Conservation (phyloP, 2,888 invertebrate species). For the Zaprionus obscuricornis region DNA sequence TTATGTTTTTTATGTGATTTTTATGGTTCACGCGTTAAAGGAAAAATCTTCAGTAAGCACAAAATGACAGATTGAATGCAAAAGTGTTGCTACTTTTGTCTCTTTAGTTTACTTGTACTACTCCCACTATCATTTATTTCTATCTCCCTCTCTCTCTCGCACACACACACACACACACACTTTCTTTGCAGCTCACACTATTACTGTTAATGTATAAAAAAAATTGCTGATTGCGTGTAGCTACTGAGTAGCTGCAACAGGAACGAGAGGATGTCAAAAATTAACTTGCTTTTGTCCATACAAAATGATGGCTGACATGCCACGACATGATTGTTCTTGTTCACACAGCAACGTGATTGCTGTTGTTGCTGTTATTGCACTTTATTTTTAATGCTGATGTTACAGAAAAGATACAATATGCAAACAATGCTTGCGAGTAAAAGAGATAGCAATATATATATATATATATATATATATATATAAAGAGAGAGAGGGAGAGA, state of each 20-base stretch:
- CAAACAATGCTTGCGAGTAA: constrained; percentile 5
- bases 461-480: too few relatives aligned
- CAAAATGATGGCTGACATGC: constrained; percentile 32
- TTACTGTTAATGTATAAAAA: not conserved
- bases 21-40: too few relatives aligned
- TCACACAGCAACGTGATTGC: not conserved
- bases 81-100: too few relatives aligned
- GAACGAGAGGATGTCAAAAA: constrained; percentile 46
- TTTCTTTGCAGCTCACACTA: too few relatives aligned
- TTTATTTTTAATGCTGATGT: constrained; percentile 54
- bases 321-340: constrained; percentile 18
- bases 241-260: constrained; percentile 22
- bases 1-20: too few relatives aligned
- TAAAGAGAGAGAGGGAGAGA: not conserved
- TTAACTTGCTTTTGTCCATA: constrained; percentile 49
- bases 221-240: constrained; percentile 20
- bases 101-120: too few relatives aligned
- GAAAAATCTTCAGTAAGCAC: too few relatives aligned
- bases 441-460: too few relatives aligned
- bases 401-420: not conserved
- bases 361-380: constrained; percentile 44
- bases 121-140: too few relatives aligned
- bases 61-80: too few relatives aligned
- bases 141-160: too few relatives aligned
- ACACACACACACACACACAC: too few relatives aligned